Evolutionary conservation across 2,113 vertebrate genomes (phyloP), one percentile per base, ranked within the genome.

Genomic region (Anser cygnoides): DNA sequence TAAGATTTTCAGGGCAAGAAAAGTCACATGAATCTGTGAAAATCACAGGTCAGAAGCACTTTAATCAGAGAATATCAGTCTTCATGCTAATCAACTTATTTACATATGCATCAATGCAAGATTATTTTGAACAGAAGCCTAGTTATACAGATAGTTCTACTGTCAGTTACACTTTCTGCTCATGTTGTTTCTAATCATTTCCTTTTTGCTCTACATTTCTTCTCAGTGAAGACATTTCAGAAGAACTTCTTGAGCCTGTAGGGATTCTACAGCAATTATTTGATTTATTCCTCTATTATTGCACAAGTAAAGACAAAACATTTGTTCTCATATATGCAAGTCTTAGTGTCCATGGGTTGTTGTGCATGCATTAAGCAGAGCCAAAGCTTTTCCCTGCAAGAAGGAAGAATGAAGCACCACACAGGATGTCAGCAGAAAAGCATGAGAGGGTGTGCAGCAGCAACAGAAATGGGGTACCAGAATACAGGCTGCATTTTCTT

Each of bases 1-100:
- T 84, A 46, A 90, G 55, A 35, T 83, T 85, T 87, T 90, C 67
- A 90, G 72, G 75, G 90, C 88, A 80, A 90, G 84, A 31, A 46
- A 81, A 76, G 71, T 54, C 3, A 0, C 54, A 63, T 35, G 57
- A 91, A 80, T 80, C 46, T 46, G 26, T 87, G 68, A 67, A 90
- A 91, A 79, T 70, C 66, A 79, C 1, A 13, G 59, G 9, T 75
- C 61, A 84, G 77, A 76, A 63, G 33, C 37, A 57, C 61, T 87
- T 84, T n/a, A 73, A 70, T 85, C 41, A 76, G 29, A 62, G 55
- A 83, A 86, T 25, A 43, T 76, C n/a, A 44, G 78, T 59, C 63
- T 79, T 90, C 41, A 41, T 71, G n/a, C 19, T 91, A 54, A 89
- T 86, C 35, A 70, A n/a, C 55, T 44, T 74, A 59, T 87, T 87